Base-by-base conservation (phyloP, 2,113 vertebrate genomes). In the Platichthys flesus region DNA sequence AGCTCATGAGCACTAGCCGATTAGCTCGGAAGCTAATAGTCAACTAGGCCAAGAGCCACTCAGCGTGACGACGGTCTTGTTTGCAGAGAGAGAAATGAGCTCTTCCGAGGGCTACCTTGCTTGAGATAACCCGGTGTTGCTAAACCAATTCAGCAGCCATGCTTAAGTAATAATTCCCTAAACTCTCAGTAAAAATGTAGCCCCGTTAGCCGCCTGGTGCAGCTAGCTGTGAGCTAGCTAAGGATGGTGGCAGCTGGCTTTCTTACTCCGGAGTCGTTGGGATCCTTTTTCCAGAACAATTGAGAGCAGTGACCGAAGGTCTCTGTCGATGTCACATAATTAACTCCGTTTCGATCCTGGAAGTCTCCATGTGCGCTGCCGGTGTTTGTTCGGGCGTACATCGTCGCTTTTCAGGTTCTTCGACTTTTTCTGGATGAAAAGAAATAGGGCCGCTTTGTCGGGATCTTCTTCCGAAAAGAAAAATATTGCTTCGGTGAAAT, bases 281-380 rank as follows among this genome's bases (percentile, higher is more conserved):
- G 92, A 74, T 93, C 92, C 85, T 93, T 93, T 85, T 93, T 93
- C 92, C 92, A 93, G 92, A 93, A 93, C 89, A 93, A 89, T 84
- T 93, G 92, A 47, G 92, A 88, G 89, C 92, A 93, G 86, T 93
- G 92, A 66, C 86, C 90, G 81, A 93, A 93, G 85, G 92, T 88
- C 84, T 93, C 92, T 74, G 92, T 88, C 66, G 92, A 91, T 56
- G 92, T 89, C 77, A 92, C 92, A 77, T 93, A 93, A 78, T 93
- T 93, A 60, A 92, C 92, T 79, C 92, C 92, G 71, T 93, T 93
- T 71, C 92, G 85, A 20, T 93, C 92, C 35, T 90, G 90, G 52
- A 93, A 93, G 79, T 93, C 92, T 90, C 92, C 92, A 6, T 93
- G 90, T 64, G 92, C 66, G 81, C 85, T 90, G 80, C 91, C 88